phyloP scores from a whole-genome alignment of 2,797 vertebrate genomes.

The Cryptoblepharus egeriae region DNA sequence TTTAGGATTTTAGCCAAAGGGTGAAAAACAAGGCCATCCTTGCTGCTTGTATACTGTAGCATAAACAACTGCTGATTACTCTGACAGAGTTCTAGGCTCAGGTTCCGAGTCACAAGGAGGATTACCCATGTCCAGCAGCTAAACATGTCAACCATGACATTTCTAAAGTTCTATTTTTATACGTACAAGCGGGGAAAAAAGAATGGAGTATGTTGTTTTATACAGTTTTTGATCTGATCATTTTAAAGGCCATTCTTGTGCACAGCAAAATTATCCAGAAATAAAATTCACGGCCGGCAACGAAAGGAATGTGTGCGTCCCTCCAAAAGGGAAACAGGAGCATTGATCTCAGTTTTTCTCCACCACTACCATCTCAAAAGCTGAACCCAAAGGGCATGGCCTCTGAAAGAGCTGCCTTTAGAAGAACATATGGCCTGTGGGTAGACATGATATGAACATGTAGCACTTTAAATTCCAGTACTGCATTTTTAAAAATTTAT shows the following conservation, averaged over 20 bases:
- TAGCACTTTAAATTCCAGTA: neutral
- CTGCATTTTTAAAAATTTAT: neutral
- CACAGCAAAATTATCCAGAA: constrained; percentile 64
- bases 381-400: neutral
- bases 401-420: neutral
- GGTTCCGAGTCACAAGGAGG: constrained; percentile 81
- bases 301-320: neutral
- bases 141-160: constrained; percentile 73
- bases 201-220: constrained; percentile 63
- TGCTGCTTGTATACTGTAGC: constrained; percentile 51
- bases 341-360: neutral
- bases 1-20: too few species aligned
- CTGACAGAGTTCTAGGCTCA: constrained; percentile 79
- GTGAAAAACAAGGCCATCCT: constrained; percentile 46
- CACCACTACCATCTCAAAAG: neutral
- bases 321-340: too few species aligned
- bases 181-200: constrained; percentile 56
- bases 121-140: constrained; percentile 76
- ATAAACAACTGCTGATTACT: constrained; percentile 82
- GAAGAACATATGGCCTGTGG: neutral
- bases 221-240: constrained; percentile 73
- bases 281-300: neutral
- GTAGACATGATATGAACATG: neutral
- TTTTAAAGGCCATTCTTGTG: constrained; percentile 54
- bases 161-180: constrained; percentile 77